These are phyloP conservation scores for Lasiurus borealis DNA, from an alignment of 2,113 vertebrate genomes.

Conservation along the genomic window DNA sequence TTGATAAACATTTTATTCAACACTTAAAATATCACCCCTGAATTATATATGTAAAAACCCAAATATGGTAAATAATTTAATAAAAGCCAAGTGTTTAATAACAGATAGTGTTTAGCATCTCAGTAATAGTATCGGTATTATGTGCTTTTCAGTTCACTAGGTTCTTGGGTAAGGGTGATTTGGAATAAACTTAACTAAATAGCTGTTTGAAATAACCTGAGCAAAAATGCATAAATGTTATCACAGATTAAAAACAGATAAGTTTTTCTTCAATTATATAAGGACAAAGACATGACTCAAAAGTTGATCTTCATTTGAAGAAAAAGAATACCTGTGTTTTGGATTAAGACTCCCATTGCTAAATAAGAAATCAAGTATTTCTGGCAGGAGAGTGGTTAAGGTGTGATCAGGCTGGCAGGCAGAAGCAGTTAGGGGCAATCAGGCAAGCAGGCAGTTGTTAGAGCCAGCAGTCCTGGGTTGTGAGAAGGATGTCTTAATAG, in stretches of 20 bases:
- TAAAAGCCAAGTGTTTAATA: neutral
- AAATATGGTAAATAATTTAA: neutral
- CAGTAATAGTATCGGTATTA: neutral
- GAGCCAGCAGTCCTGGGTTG: no score
- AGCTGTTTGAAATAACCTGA: neutral
- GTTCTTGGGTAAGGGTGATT: neutral
- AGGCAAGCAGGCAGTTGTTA: no score
- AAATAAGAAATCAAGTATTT: neutral
- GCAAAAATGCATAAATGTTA: neutral
- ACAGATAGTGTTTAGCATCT: neutral
- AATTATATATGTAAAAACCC: neutral
- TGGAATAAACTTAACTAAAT: neutral
- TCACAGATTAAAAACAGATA: neutral
- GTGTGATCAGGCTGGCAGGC: no score
- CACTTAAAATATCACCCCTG: neutral
- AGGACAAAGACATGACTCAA: neutral
- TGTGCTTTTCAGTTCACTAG: neutral
- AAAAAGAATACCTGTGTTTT: neutral
- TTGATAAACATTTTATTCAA: conserved; percentile 10
- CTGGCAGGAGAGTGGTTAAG: no score
- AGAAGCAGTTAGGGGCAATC: no score
- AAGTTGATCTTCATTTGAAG: neutral
- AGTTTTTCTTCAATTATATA: neutral
- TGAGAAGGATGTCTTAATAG: no score
- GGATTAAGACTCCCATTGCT: neutral